Conservation (phyloP, 2,888 invertebrate species). For the Tinea semifulvella region DNA sequence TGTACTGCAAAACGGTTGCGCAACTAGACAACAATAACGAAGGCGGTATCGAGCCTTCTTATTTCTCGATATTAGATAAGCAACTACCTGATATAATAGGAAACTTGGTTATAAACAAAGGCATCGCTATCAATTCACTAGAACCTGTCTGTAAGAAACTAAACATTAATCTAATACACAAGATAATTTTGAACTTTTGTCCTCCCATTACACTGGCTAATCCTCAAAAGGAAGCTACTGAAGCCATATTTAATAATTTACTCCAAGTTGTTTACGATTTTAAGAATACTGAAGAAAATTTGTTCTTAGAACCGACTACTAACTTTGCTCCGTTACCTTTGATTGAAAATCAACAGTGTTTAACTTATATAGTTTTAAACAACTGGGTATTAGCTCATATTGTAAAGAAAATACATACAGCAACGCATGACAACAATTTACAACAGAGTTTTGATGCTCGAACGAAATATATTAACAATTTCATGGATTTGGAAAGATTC, state of each 20-base stretch:
- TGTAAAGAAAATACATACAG: conserved; percentile 70
- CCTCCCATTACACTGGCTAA: conserved; percentile 67
- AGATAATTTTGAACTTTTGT: conserved; percentile 76
- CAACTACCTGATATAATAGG: conserved; percentile 71
- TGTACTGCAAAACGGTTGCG: conserved; percentile 66
- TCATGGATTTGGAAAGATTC: conserved; percentile 64
- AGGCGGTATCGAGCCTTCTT: conserved; percentile 35
- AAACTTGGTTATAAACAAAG: conserved; percentile 72
- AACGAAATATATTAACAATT: conserved; percentile 68
- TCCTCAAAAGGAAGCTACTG: conserved; percentile 41
- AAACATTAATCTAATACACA: conserved; percentile 78
- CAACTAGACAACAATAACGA: conserved; percentile 52
- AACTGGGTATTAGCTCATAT: conserved; percentile 76
- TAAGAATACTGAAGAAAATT: conserved; percentile 53
- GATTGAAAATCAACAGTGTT: conserved; percentile 59
- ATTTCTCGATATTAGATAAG: conserved; percentile 61
- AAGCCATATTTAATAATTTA: conserved; percentile 45
- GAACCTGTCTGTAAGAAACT: conserved; percentile 74
- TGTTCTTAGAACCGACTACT: conserved; percentile 52
- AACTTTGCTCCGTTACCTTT: conserved; percentile 50
- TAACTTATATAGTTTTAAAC: conserved; percentile 70
- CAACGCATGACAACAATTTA: conserved; percentile 52
- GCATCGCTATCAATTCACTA: conserved; percentile 72
- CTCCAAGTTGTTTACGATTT: conserved; percentile 51
- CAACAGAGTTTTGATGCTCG: conserved; percentile 64